These are phyloP conservation scores for Helicoverpa armigera DNA, from an alignment of 1,140 invertebrate genomes.

Conservation along the genomic window DNA sequence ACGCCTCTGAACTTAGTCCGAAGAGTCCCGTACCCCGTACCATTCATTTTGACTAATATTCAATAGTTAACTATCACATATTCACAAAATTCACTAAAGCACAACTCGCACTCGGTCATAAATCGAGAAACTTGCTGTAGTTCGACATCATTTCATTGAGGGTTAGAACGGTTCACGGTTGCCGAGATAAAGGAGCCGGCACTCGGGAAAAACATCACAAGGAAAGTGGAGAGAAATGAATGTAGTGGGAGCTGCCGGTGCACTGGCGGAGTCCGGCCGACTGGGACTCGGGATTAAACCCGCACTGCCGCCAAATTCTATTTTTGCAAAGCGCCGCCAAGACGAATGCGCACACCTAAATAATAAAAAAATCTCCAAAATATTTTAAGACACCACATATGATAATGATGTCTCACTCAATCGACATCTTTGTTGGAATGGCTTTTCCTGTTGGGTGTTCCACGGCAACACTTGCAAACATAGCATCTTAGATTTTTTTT, in stretches of 20 bases:
- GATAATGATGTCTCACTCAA: constrained; percentile 24
- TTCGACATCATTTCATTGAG: constrained; percentile 24
- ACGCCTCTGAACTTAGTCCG: constrained; percentile 91
- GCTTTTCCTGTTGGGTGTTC: neutral
- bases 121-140: neutral
- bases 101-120: constrained; percentile 43
- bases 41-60: constrained; percentile 75
- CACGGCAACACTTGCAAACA: neutral
- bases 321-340: constrained; percentile 85
- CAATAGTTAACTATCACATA: constrained; percentile 55
- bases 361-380: constrained; percentile 70
- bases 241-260: constrained; percentile 75
- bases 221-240: constrained; percentile 59
- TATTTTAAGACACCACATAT: constrained; percentile 45
- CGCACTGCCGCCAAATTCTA: constrained; percentile 84
- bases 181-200: neutral
- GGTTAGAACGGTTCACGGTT: neutral
- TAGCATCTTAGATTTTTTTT: neutral
- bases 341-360: constrained; percentile 76
- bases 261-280: constrained; percentile 75
- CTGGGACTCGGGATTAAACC: constrained; percentile 78
- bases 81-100: constrained; percentile 49
- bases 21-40: constrained; percentile 75
- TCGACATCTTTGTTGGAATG: constrained; percentile 8
- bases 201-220: constrained; percentile 14